These are phyloP conservation scores for Drosophila rubida DNA, from an alignment of 2,888 invertebrate genomes.

Conservation along the genomic window DNA sequence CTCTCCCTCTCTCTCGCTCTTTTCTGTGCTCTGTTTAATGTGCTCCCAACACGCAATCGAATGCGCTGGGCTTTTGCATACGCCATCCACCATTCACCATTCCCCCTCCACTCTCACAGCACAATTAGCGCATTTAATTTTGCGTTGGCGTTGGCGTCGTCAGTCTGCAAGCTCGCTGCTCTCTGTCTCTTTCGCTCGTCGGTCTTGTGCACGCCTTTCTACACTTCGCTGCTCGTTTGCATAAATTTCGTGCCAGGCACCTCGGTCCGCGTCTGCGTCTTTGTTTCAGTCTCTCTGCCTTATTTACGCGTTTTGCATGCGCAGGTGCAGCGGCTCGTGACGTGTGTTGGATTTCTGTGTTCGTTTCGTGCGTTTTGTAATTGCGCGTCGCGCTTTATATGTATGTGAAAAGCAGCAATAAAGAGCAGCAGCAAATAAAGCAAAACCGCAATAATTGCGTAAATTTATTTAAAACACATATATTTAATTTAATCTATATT, in stretches of 20 bases:
- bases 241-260: constrained; percentile 79
- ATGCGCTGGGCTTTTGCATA: constrained; percentile 57
- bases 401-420: too few species aligned
- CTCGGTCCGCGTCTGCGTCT: constrained; percentile 13
- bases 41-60: constrained; percentile 62
- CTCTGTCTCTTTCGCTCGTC: constrained; percentile 1
- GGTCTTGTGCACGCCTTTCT: constrained; percentile 68
- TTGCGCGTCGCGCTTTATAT: constrained; percentile 66
- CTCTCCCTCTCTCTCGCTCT: constrained; percentile 16
- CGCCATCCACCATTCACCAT: constrained; percentile 8
- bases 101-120: constrained; percentile 20
- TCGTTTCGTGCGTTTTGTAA: constrained; percentile 70
- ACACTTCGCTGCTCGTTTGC: constrained; percentile 82
- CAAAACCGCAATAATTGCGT: constrained; percentile 64
- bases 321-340: constrained; percentile 72
- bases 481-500: constrained; percentile 49
- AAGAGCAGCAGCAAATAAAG: neutral
- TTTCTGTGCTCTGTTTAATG: constrained; percentile 74
- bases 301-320: constrained; percentile 68
- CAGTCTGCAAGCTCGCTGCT: constrained; percentile 1
- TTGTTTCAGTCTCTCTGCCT: neutral
- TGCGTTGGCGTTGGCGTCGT: constrained; percentile 31
- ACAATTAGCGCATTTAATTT: constrained; percentile 72
- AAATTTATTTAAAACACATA: constrained; percentile 61
- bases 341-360: constrained; percentile 48